These are phyloP conservation scores for Apaloderma vittatum DNA, from an alignment of 2,113 vertebrate species.

Conservation along the genomic window DNA sequence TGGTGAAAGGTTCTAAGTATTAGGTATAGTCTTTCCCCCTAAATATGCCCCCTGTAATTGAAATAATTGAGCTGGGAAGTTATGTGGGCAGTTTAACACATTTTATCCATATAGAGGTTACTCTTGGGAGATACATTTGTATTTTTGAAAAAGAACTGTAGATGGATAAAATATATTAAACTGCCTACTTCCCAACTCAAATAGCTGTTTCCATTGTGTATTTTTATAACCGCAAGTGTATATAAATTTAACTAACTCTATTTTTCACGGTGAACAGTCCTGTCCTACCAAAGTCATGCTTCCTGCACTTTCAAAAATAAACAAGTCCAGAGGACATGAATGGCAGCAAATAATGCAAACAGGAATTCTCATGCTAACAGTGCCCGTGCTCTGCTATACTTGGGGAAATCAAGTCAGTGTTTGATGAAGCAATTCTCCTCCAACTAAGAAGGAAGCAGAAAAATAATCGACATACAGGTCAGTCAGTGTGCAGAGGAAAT, in stretches of 20 bases:
- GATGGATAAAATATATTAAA: background rate
- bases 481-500: background rate
- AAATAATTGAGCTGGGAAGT: background rate
- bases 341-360: constrained; percentile 50
- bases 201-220: background rate
- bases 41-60: background rate
- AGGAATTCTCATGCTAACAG: constrained; percentile 54
- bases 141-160: background rate
- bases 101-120: background rate
- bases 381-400: constrained; percentile 18
- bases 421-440: constrained; percentile 20
- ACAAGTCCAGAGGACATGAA: constrained; percentile 16
- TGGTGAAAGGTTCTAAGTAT: background rate
- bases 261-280: background rate
- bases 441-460: constrained; percentile 58
- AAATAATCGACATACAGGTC: background rate
- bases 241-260: background rate
- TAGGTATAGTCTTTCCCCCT: background rate
- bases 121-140: rapidly evolving
- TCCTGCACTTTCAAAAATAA: constrained; percentile 49
- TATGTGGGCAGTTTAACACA: too few relatives aligned
- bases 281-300: background rate
- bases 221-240: background rate
- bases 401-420: constrained; percentile 39
- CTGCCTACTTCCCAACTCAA: background rate